Base-by-base conservation (phyloP, 2,797 vertebrate genomes). In the Catharus ustulatus region DNA sequence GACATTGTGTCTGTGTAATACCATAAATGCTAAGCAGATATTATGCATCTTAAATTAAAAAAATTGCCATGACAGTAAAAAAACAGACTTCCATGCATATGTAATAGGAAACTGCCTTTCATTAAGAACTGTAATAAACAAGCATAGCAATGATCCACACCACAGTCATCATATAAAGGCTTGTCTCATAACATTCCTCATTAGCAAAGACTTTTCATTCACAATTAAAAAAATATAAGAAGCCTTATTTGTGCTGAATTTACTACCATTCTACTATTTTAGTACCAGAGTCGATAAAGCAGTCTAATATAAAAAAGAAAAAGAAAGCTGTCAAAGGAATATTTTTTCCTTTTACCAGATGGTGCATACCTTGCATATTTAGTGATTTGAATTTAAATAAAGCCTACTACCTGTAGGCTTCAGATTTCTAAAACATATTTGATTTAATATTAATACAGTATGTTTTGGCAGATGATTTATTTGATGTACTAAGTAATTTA, bases 391-490 rank as follows among this genome's bases (percentile, higher is more conserved):
- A 95, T 93, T 95, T 86, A 78, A 93, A 90, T 81, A 90, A 68
- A 82, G 51, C 21, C 81, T 86, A 36, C 55, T 83, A 91, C 51
- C n/a, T 87, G 57, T 66, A 89, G 71, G 40, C 86, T 75, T 40
- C 32, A 87, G 52, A 85, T 84, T 92, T 64, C 72, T 95, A 93
- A 90, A 83, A 48, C 14, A 4, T 72, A 84, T 93, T 95, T 96
- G 87, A 88, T 91, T 95, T 90, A 91, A 85, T 96, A 95, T 91
- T 95, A 93, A 96, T 89, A 61, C 11, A 63, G n/a, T 84, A 57
- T 90, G 48, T 80, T 95, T 95, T 90, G 96, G 40, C 23, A 61
- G 64, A 79, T 89, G 19, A 95, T 91, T 87, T 94, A 91, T 96
- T 94, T 94, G 82, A 94, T 69, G 32, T 91, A 72, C 43, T 59